Percentiles rank a stretch among this genome's conserved stretches.
Evolutionary conservation across 1,140 invertebrate genomes (phyloP).

Genomic region (Dendroctonus valens): DNA sequence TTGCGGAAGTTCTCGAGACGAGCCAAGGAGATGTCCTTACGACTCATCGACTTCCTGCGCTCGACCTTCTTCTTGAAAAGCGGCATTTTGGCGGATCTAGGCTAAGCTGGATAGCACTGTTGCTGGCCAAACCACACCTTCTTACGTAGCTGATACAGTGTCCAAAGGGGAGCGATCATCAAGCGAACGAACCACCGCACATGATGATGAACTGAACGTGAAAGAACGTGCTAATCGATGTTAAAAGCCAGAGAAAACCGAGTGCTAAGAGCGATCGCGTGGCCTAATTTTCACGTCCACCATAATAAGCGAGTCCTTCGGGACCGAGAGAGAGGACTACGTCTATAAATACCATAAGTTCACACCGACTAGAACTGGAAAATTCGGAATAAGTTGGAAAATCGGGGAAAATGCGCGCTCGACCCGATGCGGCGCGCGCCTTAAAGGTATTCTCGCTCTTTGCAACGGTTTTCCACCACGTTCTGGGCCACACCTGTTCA

Average conservation of each 20-base stretch:
- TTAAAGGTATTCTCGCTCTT: too few relatives aligned
- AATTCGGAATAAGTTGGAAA: constrained; percentile 21
- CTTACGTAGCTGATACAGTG: neutral
- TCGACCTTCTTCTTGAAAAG: constrained; percentile 43
- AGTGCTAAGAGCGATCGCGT: constrained; percentile 20
- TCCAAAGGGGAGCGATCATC: neutral
- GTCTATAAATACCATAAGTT: constrained; percentile 31
- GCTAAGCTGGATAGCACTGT: constrained; percentile 1
- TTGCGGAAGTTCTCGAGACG: constrained; percentile 47
- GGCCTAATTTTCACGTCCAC: constrained; percentile 18
- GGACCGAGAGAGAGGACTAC: constrained; percentile 2
- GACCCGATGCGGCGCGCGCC: neutral
- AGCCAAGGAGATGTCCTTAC: constrained; percentile 42
- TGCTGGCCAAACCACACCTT: constrained; percentile 19
- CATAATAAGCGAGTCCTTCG: neutral
- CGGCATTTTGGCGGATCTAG: constrained; percentile 38
- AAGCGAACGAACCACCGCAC: neutral
- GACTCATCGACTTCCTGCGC: constrained; percentile 39
- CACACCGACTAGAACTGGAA: constrained; percentile 33
- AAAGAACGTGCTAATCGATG: constrained; percentile 9
- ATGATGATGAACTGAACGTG: neutral
- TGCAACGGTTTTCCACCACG: too few relatives aligned
- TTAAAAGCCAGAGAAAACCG: constrained; percentile 4
- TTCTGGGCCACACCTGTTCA: too few relatives aligned
- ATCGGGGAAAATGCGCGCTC: constrained; percentile 10